Conservation (phyloP, 1,140 invertebrate species). For the Sogatella furcifera region DNA sequence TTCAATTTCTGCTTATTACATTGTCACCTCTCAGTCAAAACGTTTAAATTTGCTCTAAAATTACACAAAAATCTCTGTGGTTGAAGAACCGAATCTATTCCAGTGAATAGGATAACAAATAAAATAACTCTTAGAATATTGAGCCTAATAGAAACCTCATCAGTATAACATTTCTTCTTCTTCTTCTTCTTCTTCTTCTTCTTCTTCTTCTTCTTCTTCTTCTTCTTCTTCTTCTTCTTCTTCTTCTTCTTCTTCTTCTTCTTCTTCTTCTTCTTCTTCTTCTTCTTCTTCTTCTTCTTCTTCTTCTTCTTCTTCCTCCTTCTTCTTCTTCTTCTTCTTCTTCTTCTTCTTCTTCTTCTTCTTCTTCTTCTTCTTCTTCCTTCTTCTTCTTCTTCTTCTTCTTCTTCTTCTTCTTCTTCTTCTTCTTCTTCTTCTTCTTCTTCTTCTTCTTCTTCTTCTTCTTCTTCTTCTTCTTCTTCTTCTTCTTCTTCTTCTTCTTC, state of each 20-base stretch:
- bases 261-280: conserved; percentile 9
- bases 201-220: no score
- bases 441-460: conserved; percentile 5
- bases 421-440: conserved; percentile 2
- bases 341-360: conserved; percentile 9
- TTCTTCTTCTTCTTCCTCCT: conserved; percentile 6
- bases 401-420: neutral
- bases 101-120: no score
- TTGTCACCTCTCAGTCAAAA: no score
- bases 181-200: no score
- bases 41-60: no score
- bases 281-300: conserved; percentile 4
- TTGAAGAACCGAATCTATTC: no score
- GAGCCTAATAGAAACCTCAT: no score
- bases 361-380: conserved; percentile 10
- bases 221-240: no score
- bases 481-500: neutral
- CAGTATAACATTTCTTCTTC: no score
- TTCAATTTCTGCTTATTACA: no score
- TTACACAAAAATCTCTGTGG: no score
- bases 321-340: conserved; percentile 1
- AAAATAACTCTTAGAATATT: no score
- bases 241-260: conserved; percentile 5
- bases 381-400: conserved; percentile 6
- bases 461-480: conserved; percentile 4